These are phyloP conservation scores for Andricus quercusramuli DNA, from an alignment of 2,888 invertebrate species.

Conservation along the genomic window DNA sequence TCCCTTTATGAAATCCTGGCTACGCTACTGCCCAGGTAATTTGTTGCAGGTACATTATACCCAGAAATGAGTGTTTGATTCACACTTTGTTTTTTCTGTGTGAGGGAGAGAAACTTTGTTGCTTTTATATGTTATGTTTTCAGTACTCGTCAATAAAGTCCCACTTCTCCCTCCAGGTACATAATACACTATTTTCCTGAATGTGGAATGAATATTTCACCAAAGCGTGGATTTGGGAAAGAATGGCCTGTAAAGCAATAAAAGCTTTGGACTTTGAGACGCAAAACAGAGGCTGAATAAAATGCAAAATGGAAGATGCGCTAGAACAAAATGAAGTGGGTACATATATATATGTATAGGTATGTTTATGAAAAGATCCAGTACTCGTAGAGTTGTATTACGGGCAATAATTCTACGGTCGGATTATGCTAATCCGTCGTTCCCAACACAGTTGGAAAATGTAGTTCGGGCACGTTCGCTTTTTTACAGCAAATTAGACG, in stretches of 20 bases:
- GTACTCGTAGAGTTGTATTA: slow-evolving; percentile 39
- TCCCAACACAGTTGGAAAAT: slow-evolving; percentile 45
- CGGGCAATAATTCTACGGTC: slow-evolving; percentile 53
- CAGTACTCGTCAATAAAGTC: too few species aligned
- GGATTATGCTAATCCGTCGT: slow-evolving; percentile 57
- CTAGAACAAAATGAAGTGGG: slow-evolving; percentile 48
- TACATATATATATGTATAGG: slow-evolving; percentile 43
- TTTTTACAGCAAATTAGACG: slow-evolving; percentile 52
- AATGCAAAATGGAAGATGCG: slow-evolving; percentile 21
- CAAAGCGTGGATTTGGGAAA: not conserved
- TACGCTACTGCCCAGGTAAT: too few species aligned
- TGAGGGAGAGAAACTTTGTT: too few species aligned
- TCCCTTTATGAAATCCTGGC: too few species aligned
- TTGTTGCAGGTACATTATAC: too few species aligned
- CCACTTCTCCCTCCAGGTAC: too few species aligned
- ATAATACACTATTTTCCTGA: not conserved
- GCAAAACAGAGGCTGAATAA: not conserved
- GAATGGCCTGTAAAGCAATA: not conserved
- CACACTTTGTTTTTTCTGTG: too few species aligned
- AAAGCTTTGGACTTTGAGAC: not conserved
- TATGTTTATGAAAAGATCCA: not conserved
- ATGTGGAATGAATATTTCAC: not conserved
- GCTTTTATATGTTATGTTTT: too few species aligned
- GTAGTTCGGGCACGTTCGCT: slow-evolving; percentile 41
- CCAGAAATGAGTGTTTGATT: too few species aligned